These are phyloP conservation scores for Aphelinus certus DNA, from an alignment of 1,140 invertebrate genomes.

Conservation along the genomic window DNA sequence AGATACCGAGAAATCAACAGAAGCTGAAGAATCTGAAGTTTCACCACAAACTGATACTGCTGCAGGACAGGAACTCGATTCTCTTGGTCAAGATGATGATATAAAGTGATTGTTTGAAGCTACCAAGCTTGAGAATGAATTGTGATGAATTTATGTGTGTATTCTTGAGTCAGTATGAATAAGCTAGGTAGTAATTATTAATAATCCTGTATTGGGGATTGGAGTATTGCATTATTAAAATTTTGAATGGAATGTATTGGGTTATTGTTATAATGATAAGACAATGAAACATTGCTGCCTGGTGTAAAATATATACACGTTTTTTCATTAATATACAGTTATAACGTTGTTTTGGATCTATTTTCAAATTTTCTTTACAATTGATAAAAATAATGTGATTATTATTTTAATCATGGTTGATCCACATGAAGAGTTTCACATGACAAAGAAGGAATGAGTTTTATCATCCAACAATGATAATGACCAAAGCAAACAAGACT, in stretches of 20 bases:
- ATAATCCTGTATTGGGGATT: no score
- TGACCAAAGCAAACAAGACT: conserved; percentile 65
- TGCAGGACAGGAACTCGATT: conserved; percentile 58
- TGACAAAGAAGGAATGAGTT: conserved; percentile 63
- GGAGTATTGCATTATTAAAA: no score
- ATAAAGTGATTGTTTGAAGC: conserved; percentile 55
- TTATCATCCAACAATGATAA: conserved; percentile 67
- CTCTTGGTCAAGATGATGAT: conserved; percentile 61
- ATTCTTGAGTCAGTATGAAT: no score
- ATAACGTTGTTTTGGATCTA: no score
- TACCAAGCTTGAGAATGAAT: conserved; percentile 6
- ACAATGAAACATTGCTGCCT: no score
- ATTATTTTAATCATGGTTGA: conserved; percentile 47
- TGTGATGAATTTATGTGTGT: no score
- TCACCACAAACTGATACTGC: conserved; percentile 47
- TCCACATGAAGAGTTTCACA: conserved; percentile 63
- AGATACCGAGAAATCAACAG: conserved; percentile 52
- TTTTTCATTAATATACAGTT: no score
- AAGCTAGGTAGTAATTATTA: no score
- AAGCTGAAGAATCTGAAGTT: conserved; percentile 57
- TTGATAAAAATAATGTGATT: conserved; percentile 38
- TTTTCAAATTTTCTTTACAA: not conserved
- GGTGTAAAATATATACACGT: no score
- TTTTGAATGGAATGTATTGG: no score
- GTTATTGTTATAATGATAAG: no score